These are phyloP conservation scores for Diplazon laetatorius DNA, from an alignment of 2,888 invertebrate species.

Conservation along the genomic window DNA sequence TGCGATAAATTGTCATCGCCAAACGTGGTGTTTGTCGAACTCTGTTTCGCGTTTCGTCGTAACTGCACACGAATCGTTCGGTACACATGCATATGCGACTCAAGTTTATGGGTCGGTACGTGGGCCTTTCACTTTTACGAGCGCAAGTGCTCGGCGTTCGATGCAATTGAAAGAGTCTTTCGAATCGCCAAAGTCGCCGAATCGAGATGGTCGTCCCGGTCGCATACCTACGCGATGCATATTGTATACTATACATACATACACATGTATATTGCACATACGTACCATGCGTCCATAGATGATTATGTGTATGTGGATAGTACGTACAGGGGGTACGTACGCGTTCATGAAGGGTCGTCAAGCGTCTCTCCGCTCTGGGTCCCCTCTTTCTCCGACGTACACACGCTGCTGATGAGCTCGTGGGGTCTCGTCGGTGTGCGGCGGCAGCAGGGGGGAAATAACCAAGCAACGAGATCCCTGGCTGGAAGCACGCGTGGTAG, in stretches of 20 bases:
- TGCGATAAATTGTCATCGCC: too few relatives aligned
- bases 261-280: conserved; percentile 3
- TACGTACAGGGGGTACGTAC: conserved; percentile 19
- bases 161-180: conserved; percentile 13
- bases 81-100: neutral
- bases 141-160: neutral
- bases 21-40: too few relatives aligned
- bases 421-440: too few relatives aligned
- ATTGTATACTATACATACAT: too few relatives aligned
- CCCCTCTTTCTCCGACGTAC: conserved; percentile 18
- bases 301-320: conserved; percentile 8
- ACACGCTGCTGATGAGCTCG: too few relatives aligned
- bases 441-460: conserved; percentile 7
- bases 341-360: conserved; percentile 50
- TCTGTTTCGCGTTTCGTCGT: too few relatives aligned
- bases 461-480: conserved; percentile 54
- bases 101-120: neutral
- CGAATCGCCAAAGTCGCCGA: conserved; percentile 3
- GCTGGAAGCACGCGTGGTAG: conserved; percentile 64
- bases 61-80: neutral
- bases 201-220: conserved; percentile 7
- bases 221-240: conserved; percentile 1
- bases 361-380: conserved; percentile 20
- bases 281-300: conserved; percentile 22
- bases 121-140: conserved; percentile 11